Evolutionary conservation across 2,888 invertebrate genomes (phyloP).

Genomic region (Mythimna loreyi): DNA sequence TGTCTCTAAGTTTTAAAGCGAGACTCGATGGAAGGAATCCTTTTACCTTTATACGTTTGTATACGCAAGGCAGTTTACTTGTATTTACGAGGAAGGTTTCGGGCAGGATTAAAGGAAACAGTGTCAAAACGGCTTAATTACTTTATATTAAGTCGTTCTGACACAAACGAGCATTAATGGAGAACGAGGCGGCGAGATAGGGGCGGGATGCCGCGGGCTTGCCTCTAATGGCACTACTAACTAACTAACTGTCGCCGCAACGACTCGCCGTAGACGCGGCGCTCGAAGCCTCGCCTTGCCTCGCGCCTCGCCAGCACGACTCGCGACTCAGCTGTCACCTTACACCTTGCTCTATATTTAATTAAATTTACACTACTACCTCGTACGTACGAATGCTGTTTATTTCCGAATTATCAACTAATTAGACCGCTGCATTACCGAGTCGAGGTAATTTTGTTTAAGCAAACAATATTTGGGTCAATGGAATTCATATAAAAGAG

Average conservation of each 20-base stretch:
- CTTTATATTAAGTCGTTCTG: conserved; percentile 86
- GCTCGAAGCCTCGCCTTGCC: conserved; percentile 52
- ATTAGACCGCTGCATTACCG: conserved; percentile 71
- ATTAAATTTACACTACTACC: conserved; percentile 73
- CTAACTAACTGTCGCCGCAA: conserved; percentile 85
- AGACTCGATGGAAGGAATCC: conserved; percentile 50
- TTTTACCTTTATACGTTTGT: conserved; percentile 50
- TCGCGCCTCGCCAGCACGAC: conserved; percentile 40
- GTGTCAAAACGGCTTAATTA: conserved; percentile 79
- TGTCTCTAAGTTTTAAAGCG: conserved; percentile 59
- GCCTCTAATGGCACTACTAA: conserved; percentile 85
- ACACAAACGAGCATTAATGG: conserved; percentile 84
- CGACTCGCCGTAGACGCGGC: conserved; percentile 76
- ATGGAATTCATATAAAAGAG: conserved; percentile 60
- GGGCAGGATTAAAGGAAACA: conserved; percentile 75
- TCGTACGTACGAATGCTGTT: conserved; percentile 66
- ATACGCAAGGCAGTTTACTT: conserved; percentile 57
- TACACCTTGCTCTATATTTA: conserved; percentile 73
- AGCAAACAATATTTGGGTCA: conserved; percentile 66
- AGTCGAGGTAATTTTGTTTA: conserved; percentile 64
- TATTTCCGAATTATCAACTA: conserved; percentile 74
- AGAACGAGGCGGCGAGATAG: conserved; percentile 77
- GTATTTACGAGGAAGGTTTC: conserved; percentile 64
- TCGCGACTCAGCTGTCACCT: conserved; percentile 72
- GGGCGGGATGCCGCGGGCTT: conserved; percentile 75